Base-by-base conservation (phyloP, 2,888 invertebrate species). In the Eupithecia insigniata region DNA sequence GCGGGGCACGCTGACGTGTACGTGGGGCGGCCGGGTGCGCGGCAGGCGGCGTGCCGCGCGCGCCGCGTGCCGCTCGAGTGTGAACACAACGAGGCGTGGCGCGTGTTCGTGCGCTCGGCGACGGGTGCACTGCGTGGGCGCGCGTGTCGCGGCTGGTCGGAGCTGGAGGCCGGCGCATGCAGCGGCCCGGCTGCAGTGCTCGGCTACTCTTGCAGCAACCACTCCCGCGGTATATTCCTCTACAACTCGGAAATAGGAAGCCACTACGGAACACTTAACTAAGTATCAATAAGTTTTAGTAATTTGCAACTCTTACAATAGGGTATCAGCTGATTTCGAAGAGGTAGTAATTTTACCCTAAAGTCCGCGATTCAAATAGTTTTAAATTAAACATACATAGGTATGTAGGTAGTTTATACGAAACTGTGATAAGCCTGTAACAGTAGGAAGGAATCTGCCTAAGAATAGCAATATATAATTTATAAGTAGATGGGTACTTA, bases 41-140 rank as follows among this genome's bases (percentile, higher is more conserved):
- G 43, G 7, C 43, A 90, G 78, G 92, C 90, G 18, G 92, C 91
- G 78, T 92, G 91, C 77, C 8, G 77, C 78, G 26, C 86, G 83
- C 80, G 81, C 76, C 85, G 85, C 32, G 82, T 92, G n/a, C 87
- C 86, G 28, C 77, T 92, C 26, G 89, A 91, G 71, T 92, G 92
- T 76, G 91, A 92, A 74, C 92, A 92, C 79, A 89, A 92, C 16
- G 89, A 85, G 72, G 84, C 92, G 0, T 92, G 92, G 92, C 85
- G 81, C 71, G 78, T 90, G 22, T 93, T 83, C 78, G 84, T 91
- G 0, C 92, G 0, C 84, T 70, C 71, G 39, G 32, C 64, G 61
- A 2, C 16, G 18, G 34, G n/a, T 34, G 32, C 61, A 34, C 18
- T n/a, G 32, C n/a, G 2, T n/a, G 32, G 30, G 34, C 61, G n/a